phyloP scores from a whole-genome alignment of 2,113 vertebrate species.

The Pelodiscus sinensis region DNA sequence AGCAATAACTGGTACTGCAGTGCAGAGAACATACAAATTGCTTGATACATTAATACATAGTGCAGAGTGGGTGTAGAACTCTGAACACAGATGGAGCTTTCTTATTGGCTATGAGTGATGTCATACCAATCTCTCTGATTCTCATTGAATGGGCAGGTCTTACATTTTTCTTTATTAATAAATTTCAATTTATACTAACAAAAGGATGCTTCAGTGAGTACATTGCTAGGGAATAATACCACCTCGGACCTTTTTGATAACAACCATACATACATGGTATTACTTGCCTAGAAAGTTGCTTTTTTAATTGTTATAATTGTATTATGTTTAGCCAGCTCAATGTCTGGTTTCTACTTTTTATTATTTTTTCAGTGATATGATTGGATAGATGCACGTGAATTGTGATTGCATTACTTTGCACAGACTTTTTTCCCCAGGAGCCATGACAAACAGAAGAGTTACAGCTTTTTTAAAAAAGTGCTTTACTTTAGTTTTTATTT shows the following conservation, averaged over 20 bases:
- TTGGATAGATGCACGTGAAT: background rate
- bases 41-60: background rate
- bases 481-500: too few relatives aligned
- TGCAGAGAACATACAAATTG: background rate
- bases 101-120: background rate
- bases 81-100: background rate
- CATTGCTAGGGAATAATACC: background rate
- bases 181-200: background rate
- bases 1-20: background rate
- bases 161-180: background rate
- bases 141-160: background rate
- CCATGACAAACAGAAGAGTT: background rate
- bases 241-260: background rate
- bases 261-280: background rate
- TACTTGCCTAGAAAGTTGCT: background rate
- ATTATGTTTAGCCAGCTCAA: background rate
- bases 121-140: background rate
- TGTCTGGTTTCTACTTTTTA: background rate
- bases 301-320: background rate
- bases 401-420: background rate
- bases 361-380: background rate
- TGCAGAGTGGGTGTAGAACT: background rate
- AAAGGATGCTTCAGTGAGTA: background rate
- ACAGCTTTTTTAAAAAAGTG: background rate
- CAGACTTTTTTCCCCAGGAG: background rate